Evolutionary conservation across 2,888 invertebrate species (phyloP).

Genomic region (Arenicola marina): DNA sequence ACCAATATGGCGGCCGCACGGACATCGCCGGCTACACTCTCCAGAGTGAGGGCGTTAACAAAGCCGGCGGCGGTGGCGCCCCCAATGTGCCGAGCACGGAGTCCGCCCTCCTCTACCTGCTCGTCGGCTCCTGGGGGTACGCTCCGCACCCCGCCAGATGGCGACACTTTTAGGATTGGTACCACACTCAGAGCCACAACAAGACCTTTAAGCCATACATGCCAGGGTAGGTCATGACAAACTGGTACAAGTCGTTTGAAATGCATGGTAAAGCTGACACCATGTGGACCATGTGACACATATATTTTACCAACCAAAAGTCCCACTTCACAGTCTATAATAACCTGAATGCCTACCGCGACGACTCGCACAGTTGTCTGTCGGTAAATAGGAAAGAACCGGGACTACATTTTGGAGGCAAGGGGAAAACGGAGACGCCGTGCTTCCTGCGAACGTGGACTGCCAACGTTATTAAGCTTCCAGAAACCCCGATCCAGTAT

Average conservation of each 20-base stretch:
- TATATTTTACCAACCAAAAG: slow-evolving; percentile 40
- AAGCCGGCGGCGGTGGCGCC: no score
- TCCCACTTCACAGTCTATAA: slow-evolving; percentile 38
- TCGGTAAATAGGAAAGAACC: slow-evolving; percentile 41
- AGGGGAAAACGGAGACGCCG: no score
- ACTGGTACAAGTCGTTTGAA: slow-evolving; percentile 40
- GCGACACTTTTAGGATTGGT: slow-evolving; percentile 34
- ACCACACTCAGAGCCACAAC: slow-evolving; percentile 23
- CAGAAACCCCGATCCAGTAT: no score
- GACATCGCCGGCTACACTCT: slow-evolving; percentile 38
- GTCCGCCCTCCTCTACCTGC: slow-evolving; percentile 5
- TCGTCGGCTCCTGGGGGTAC: slow-evolving; percentile 15
- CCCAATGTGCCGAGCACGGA: slow-evolving; percentile 33
- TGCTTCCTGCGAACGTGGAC: no score
- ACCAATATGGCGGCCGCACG: slow-evolving; percentile 32
- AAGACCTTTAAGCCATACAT: slow-evolving; percentile 39
- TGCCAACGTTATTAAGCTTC: no score
- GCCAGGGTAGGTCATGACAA: slow-evolving; percentile 37
- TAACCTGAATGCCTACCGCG: slow-evolving; percentile 25
- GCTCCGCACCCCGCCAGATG: slow-evolving; percentile 8
- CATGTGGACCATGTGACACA: slow-evolving; percentile 53
- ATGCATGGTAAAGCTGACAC: slow-evolving; percentile 24
- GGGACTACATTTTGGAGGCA: slow-evolving; percentile 43
- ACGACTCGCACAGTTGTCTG: slow-evolving; percentile 30
- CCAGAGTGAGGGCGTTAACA: slow-evolving; percentile 27